A percentile compares a stretch with the other conserved stretches of the same genome.
Conservation (phyloP, 2,888 invertebrate genomes). For the Tetrapedia diversipes region DNA sequence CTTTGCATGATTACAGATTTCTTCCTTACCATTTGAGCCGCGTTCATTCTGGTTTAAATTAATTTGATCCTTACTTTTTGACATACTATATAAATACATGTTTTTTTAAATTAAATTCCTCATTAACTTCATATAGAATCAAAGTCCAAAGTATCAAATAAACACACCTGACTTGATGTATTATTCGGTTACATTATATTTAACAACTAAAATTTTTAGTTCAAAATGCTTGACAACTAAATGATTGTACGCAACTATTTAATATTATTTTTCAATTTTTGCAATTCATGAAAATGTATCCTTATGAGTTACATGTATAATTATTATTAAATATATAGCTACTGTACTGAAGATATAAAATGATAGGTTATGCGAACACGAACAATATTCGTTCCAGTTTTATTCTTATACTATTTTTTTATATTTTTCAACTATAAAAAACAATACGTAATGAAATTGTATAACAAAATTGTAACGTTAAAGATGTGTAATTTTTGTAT, state of each 20-base stretch:
- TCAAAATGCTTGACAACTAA: background rate
- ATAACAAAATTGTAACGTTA: background rate
- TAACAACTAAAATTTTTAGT: background rate
- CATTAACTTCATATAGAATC: background rate
- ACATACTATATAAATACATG: background rate
- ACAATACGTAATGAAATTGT: background rate
- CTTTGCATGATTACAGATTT: slow-evolving; percentile 29
- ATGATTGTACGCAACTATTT: background rate
- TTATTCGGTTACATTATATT: background rate
- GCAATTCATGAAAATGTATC: background rate
- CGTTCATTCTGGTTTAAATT: background rate
- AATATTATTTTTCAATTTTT: background rate
- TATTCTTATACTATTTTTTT: background rate
- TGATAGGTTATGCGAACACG: slow-evolving; percentile 21
- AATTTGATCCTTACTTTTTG: background rate
- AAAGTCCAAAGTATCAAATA: background rate
- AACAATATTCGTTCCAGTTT: background rate
- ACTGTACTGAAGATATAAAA: background rate
- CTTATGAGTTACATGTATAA: background rate
- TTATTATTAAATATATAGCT: too few species aligned
- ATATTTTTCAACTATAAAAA: background rate
- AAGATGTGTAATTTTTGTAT: background rate
- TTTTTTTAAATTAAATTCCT: background rate
- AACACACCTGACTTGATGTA: background rate
- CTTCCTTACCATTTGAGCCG: slow-evolving; percentile 56